Evolutionary conservation across 2,888 invertebrate genomes (phyloP).

Genomic region (Dynastes grantii): DNA sequence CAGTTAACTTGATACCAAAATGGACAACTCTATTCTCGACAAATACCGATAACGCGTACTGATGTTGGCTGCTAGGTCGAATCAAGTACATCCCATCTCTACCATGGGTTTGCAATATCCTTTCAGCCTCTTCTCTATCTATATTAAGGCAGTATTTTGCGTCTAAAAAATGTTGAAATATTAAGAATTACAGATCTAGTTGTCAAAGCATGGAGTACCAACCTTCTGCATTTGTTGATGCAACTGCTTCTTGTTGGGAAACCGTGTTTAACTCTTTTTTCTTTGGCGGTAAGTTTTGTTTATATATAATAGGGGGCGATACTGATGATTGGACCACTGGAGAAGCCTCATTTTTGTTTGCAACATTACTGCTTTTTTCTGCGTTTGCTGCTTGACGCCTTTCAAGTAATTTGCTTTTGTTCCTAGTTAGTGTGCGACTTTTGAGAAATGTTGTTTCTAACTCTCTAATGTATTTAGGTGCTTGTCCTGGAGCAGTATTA

Average conservation of each 20-base stretch:
- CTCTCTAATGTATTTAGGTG: neutral
- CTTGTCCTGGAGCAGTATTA: neutral
- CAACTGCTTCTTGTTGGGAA: neutral
- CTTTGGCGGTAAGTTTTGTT: neutral
- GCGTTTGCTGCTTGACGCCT: neutral
- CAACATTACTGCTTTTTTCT: neutral
- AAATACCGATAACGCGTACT: neutral
- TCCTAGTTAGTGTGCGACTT: neutral
- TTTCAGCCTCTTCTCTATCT: neutral
- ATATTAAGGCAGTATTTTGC: neutral
- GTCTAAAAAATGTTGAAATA: neutral
- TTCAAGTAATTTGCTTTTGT: neutral
- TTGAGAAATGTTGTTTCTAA: neutral
- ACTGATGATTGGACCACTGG: neutral
- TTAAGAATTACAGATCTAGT: neutral
- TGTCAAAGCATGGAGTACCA: neutral
- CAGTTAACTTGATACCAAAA: neutral
- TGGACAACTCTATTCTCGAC: constrained; percentile 7
- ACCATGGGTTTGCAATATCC: neutral
- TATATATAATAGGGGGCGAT: neutral
- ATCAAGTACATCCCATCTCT: constrained; percentile 17
- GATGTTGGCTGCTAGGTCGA: constrained; percentile 15
- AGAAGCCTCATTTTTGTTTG: neutral
- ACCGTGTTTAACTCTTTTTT: neutral
- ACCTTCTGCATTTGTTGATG: neutral